Base-by-base conservation (phyloP, 2,888 invertebrate genomes). In the Arge pagana region DNA sequence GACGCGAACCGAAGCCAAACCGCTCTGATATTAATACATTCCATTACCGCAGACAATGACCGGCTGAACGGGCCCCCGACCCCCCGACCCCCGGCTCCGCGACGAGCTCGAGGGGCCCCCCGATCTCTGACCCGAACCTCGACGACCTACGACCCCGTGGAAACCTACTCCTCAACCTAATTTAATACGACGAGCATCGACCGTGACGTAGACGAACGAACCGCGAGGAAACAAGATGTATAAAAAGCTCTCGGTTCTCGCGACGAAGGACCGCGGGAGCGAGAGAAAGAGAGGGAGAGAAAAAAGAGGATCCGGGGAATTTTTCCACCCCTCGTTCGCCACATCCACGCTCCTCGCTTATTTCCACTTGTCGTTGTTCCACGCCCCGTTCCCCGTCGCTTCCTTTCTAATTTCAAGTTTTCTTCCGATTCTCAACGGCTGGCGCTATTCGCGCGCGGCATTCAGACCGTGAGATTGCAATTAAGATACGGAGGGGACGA, bases 31-130 rank as follows among this genome's bases (percentile, higher is more conserved):
- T 74, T 74, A 74, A 74, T 74, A 74, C 72, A 74, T 74, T 74
- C 74, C 74, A 74, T 74, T 74, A 74, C 71, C 68, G 70, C 66
- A 67, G 70, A 73, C 72, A 73, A 73, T 72, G 72, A 71, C 70
- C 67, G 70, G 66, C 67, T 68, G 70, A 71, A 73, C 71, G 70
- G 69, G 67, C 70, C 70, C 71, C 66, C 64, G 63, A 66, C 61
- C 61, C 62, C 33, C 33, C 15, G n/a, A 3, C 26, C n/a, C 4
- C 15, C 13, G 11, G 4, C 11, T 7, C 11, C 33, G 11, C 33
- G 11, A 7, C 33, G 3, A 11, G 11, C 33, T 6, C 7, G n/a
- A n/a, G n/a, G n/a, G n/a, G 61, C 62, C 62, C 58, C 54, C 64
- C 56, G 56, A 57, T 56, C 55, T 54, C 55, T 55, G 54, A 37